Evolutionary conservation across 2,113 vertebrate species (phyloP).

Genomic region (Picathartes gymnocephalus): DNA sequence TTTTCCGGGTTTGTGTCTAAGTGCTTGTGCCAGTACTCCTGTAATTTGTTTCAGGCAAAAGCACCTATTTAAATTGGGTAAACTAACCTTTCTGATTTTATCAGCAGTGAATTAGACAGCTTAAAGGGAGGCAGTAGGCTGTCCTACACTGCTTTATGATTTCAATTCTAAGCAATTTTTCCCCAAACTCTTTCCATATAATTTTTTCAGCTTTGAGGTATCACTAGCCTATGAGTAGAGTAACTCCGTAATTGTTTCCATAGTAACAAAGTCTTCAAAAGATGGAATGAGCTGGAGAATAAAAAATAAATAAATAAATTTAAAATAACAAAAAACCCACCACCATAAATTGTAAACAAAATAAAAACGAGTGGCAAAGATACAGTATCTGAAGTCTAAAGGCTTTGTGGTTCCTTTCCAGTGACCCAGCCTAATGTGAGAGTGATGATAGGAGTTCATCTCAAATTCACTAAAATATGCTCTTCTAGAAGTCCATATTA

Average conservation of each 20-base stretch:
- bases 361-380: neutral
- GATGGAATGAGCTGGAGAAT: neutral
- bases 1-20: neutral
- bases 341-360: neutral
- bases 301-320: neutral
- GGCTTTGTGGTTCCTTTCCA: neutral
- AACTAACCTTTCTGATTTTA: neutral
- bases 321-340: neutral
- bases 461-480: neutral
- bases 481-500: neutral
- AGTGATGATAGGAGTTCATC: neutral
- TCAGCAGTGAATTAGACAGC: neutral
- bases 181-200: neutral
- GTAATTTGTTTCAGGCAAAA: neutral
- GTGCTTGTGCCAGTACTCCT: neutral
- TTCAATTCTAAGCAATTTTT: neutral
- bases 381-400: neutral
- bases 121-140: neutral
- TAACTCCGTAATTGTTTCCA: conserved; percentile 43
- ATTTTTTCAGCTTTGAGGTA: neutral
- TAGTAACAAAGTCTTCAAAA: conserved; percentile 40
- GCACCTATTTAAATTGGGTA: neutral
- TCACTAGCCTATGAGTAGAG: neutral
- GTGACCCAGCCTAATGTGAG: neutral
- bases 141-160: neutral